A percentile compares a stretch with the other conserved stretches of the same genome.
Evolutionary conservation across 2,888 invertebrate species (phyloP).

Genomic region (Pristionchus japonicus): DNA sequence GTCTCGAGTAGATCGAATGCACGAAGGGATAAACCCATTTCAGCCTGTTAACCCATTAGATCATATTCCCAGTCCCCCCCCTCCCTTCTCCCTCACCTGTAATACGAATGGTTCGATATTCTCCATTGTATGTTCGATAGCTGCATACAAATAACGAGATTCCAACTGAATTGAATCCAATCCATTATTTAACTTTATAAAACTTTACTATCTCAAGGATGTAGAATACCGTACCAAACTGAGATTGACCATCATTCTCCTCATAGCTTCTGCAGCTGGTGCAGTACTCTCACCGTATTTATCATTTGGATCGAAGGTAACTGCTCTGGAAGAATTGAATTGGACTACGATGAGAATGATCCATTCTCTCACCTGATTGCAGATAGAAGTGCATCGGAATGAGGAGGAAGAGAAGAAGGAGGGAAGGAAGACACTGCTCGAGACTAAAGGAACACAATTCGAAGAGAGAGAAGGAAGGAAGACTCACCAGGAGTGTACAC

Average conservation of each 20-base stretch:
- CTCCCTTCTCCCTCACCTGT: slow-evolving; percentile 17
- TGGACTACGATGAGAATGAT: background rate
- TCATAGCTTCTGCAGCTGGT: slow-evolving; percentile 2
- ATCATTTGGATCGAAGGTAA: slow-evolving; percentile 48
- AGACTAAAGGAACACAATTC: background rate
- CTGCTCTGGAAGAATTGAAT: slow-evolving; percentile 8
- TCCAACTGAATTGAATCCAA: background rate
- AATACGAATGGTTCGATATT: slow-evolving; percentile 48
- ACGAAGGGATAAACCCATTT: slow-evolving; percentile 45
- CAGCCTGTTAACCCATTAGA: slow-evolving; percentile 8
- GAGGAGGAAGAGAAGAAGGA: slow-evolving; percentile 8
- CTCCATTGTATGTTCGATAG: slow-evolving; percentile 19
- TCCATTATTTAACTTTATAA: background rate
- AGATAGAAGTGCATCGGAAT: slow-evolving; percentile 17
- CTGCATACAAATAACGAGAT: background rate
- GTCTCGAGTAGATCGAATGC: slow-evolving; percentile 44
- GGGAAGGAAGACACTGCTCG: slow-evolving; percentile 40
- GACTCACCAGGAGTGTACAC: slow-evolving; percentile 16
- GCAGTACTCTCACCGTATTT: slow-evolving; percentile 23
- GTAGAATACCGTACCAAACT: background rate
- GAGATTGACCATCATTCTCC: background rate
- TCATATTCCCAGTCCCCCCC: background rate
- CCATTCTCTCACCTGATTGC: background rate
- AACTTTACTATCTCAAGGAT: background rate
- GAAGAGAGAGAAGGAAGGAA: background rate